Percentiles rank a stretch among this genome's conserved stretches.
Conservation (phyloP, 2,113 vertebrate genomes). For the Pachypanchax playfairii region DNA sequence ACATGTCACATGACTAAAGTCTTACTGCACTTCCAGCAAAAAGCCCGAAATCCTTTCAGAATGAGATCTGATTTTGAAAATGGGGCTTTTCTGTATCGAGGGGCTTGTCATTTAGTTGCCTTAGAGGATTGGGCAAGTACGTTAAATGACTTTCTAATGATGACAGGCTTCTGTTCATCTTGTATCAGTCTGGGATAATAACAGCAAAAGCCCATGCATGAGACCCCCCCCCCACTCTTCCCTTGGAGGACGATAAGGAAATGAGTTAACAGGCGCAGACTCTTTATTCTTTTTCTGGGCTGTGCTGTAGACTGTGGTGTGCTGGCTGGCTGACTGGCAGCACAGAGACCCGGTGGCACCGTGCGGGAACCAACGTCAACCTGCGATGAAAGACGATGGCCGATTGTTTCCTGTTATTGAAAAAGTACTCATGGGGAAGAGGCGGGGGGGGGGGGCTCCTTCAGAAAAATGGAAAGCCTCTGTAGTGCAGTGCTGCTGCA, state of each 20-base stretch:
- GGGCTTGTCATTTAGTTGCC: constrained; percentile 18
- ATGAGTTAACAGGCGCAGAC: constrained; percentile 38
- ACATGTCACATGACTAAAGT: constrained; percentile 15
- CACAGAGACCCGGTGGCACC: constrained; percentile 73
- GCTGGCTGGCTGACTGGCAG: constrained; percentile 61
- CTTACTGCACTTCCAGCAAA: constrained; percentile 13
- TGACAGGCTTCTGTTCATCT: constrained; percentile 32
- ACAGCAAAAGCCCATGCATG: constrained; percentile 49
- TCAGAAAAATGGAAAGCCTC: constrained; percentile 52
- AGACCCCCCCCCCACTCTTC: constrained; percentile 61
- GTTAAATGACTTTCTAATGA: constrained; percentile 25
- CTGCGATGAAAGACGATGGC: constrained; percentile 71
- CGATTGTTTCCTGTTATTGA: constrained; percentile 84
- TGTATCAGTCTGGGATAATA: constrained; percentile 42
- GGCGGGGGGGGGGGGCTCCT: constrained; percentile 30
- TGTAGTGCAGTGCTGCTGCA: constrained; percentile 50
- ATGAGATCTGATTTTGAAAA: constrained; percentile 31
- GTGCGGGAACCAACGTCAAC: constrained; percentile 67
- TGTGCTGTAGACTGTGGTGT: constrained; percentile 29
- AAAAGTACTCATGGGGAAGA: constrained; percentile 53
- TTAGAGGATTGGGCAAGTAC: constrained; percentile 8
- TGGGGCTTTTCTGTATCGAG: constrained; percentile 12
- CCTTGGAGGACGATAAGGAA: constrained; percentile 73
- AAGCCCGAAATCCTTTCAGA: constrained; percentile 6
- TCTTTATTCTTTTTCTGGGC: constrained; percentile 40